Base-by-base conservation (phyloP, 2,888 invertebrate species). In the Dione juno region DNA sequence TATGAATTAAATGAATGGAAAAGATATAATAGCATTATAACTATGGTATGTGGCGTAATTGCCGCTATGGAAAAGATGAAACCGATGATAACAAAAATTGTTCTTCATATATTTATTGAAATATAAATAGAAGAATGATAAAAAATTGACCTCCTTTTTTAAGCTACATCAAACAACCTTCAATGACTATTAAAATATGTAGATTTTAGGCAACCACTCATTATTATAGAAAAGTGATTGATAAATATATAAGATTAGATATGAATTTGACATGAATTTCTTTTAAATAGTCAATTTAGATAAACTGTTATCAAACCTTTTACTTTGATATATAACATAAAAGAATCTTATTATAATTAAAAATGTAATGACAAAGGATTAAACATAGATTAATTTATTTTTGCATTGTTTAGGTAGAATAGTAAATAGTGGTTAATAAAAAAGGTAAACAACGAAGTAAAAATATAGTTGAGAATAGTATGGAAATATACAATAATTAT, bases 261-360 rank as follows among this genome's bases (percentile, higher is more conserved):
- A 45, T 57, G 37, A 16, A 43, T 43, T 16, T 43, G 41, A 66
- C 66, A 66, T 66, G 16, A 66, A 57, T 66, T 66, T 45, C 37
- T 35, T 66, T 66, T 66, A 57, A 66, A 35, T 57, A 16, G 57
- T 66, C 54, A 66, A 37, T 66, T 45, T 35, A 66, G 50, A 52
- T 48, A 40, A 52, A 13, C 8, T 35, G 16, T 52, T 52, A 64
- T 64, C 9, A 13, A 64, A 9, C 50, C 14, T 37, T 13, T 14
- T 9, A 48, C 35, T 40, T 9, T 50, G 8, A 37, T 37, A 37
- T 50, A 16, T 11, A 37, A 16, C 11, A 11, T 35, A 50, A 50
- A 13, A 10, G 48, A 45, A n/a, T 21, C 41, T 14, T 41, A 59
- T 11, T n/a, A 37, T 37, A 37, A n/a, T 54, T 0, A 16, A 16